A percentile compares a stretch with the other conserved stretches of the same genome.
Conservation (phyloP, 1,140 invertebrate species). For the Trissolcus basalis region DNA sequence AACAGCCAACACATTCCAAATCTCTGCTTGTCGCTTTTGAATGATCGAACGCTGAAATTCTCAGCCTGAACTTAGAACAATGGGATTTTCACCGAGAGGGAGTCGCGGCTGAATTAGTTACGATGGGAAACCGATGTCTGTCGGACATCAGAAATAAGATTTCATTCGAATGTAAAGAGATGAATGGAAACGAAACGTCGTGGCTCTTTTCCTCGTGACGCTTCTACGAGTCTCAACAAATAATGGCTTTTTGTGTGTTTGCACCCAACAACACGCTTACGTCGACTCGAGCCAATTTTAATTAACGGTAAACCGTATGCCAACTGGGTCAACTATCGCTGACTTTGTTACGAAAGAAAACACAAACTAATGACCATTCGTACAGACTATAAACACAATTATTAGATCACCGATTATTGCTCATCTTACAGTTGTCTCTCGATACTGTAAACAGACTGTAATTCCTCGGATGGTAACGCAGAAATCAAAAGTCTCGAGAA, state of each 20-base stretch:
- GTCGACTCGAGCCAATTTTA: slow-evolving; percentile 21
- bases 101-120: slow-evolving; percentile 21
- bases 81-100: slow-evolving; percentile 3
- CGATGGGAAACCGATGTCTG: slow-evolving; percentile 47
- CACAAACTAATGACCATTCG: slow-evolving; percentile 15
- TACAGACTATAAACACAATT: slow-evolving; percentile 22
- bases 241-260: slow-evolving; percentile 29
- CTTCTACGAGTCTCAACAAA: slow-evolving; percentile 5
- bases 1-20: slow-evolving; percentile 35
- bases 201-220: background rate
- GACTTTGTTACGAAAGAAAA: slow-evolving; percentile 17
- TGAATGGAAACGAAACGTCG: slow-evolving; percentile 12
- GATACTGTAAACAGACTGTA: too few relatives aligned
- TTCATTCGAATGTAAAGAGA: slow-evolving; percentile 20
- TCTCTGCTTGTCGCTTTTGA: slow-evolving; percentile 40
- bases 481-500: too few relatives aligned
- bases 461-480: too few relatives aligned
- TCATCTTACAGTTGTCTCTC: background rate
- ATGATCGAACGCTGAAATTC: slow-evolving; percentile 38
- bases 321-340: slow-evolving; percentile 18
- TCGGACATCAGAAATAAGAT: slow-evolving; percentile 43
- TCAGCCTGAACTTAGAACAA: slow-evolving; percentile 2
- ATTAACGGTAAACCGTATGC: slow-evolving; percentile 23
- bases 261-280: slow-evolving; percentile 35
- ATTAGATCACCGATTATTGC: slow-evolving; percentile 12